Conservation (phyloP, 2,797 vertebrate species). For the Novumbra hubbsi region DNA sequence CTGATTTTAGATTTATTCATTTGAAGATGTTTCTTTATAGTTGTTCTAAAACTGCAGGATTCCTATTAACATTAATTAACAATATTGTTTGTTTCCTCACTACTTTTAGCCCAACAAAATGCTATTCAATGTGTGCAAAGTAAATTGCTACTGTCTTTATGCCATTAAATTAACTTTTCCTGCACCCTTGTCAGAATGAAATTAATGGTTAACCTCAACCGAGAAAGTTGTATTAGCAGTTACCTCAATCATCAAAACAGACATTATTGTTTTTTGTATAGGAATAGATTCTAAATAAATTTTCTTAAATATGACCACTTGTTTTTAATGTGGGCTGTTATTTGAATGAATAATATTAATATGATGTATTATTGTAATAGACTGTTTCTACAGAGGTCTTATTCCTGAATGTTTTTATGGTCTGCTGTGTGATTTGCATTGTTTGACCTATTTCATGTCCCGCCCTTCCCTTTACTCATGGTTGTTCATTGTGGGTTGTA, state of each 20-base stretch:
- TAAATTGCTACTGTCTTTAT: not conserved
- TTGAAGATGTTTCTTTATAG: not conserved
- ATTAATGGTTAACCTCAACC: not conserved
- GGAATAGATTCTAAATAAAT: constrained; percentile 1
- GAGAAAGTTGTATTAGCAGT: not conserved
- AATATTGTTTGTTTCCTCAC: constrained; percentile 2
- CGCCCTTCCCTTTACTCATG: not conserved
- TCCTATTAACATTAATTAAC: not conserved
- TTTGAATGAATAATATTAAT: not conserved
- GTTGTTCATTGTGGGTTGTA: not conserved
- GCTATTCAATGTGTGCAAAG: not conserved
- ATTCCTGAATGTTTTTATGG: not conserved
- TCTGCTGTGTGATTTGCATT: not conserved
- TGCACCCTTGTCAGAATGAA: not conserved
- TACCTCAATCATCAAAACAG: not conserved
- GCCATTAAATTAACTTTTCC: not conserved
- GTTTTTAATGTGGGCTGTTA: not conserved
- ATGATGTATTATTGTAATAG: not conserved
- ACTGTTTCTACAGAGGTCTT: not conserved
- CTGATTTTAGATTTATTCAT: not conserved
- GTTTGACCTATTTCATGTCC: not conserved
- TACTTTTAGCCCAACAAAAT: not conserved
- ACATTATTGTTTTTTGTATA: not conserved
- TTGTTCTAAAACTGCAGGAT: not conserved
- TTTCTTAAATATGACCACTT: not conserved